Base-by-base conservation (phyloP, 2,113 vertebrate genomes). In the Ceuthmochares aereus region DNA sequence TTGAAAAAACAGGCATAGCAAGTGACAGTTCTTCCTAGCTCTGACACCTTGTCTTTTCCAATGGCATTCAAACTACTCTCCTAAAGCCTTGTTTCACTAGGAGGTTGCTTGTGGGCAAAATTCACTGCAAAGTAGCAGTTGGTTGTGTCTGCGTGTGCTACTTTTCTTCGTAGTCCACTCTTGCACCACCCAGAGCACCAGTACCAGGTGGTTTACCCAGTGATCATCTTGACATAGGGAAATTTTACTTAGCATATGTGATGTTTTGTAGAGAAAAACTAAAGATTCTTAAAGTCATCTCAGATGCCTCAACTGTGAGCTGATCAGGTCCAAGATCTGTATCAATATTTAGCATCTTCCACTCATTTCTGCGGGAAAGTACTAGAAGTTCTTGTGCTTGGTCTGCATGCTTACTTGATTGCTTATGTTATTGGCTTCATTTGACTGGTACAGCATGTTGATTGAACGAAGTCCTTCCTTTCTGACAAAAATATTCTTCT, bases 101-200 rank as follows among this genome's bases (percentile, higher is more conserved):
- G 23, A 91, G 80, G 66, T 9, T 77, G 40, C 27, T 52, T 10
- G 4, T 49, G 51, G 54, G 37, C 11, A 78, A 74, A 84, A 70
- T 36, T 9, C 10, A 9, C 26, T 37, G 52, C 26, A 52, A 56
- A 93, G 40, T 37, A 60, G 49, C 36, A 64, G n/a, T 17, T 7
- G 1, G 64, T 9, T 42, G 40, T 4, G 6, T 30, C 29, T 30
- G 37, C 2, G 4, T 37, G 34, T 2, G 5, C 52, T 60, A 20
- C 12, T 84, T 87, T 70, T 8, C 32, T 8, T 8, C 0, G 0
- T 2, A 22, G 26, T 26, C 8, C 40, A 42, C 8, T 19, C 45
- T 10, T 10, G 12, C 21, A 7, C 19, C 30, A 40, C 1, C 29
- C 43, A 42, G 20, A 22, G 12, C 0, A 0, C 20, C 32, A 68